Base-by-base conservation (phyloP, 2,113 vertebrate species). In the Elachura formosa region DNA sequence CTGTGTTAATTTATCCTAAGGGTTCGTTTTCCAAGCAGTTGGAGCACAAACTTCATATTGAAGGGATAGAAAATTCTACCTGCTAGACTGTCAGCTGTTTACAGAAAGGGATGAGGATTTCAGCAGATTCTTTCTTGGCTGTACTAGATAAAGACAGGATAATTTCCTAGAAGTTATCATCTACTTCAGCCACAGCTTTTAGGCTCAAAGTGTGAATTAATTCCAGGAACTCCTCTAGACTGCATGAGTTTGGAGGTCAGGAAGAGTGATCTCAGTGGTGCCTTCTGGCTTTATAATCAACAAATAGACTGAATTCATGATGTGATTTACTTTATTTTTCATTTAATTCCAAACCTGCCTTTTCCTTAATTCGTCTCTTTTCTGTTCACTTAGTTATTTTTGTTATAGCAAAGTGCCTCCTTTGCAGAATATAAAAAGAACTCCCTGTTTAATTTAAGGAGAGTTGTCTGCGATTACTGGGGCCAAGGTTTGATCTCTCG, bases 261-360 rank as follows among this genome's bases (percentile, higher is more conserved):
- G 34, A 83, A 58, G 21, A 82, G 25, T 64, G 92, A 82, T 64
- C 62, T 87, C 84, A 89, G 54, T 51, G 74, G 51, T 84, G 81
- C 81, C 45, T 94, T 78, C 89, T 93, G 52, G 61, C 77, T 93
- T 94, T 87, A 54, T 48, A 91, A 87, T 56, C 69, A 94, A 82
- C 48, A 68, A 84, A 82, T 78, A 78, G 61, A 93, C 43, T 91
- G 71, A 94, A 82, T 94, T 90, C 83, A 73, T 56, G 54, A 59
- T 54, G 23, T 62, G 71, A 82, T 73, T 80, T 69, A 63, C 38
- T 69, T 73, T 66, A 72, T 82, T 75, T 82, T 84, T 25, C 75
- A 48, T 59, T 89, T 81, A 72, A 93, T 92, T 90, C 51, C 68
- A 86, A 33, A n/a, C 4, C 8, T 75, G 61, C 66, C 52, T 71